Evolutionary conservation across 2,797 vertebrate species (phyloP), one percentile per base, ranked within the genome.

Genomic region (Cossypha polioptera): DNA sequence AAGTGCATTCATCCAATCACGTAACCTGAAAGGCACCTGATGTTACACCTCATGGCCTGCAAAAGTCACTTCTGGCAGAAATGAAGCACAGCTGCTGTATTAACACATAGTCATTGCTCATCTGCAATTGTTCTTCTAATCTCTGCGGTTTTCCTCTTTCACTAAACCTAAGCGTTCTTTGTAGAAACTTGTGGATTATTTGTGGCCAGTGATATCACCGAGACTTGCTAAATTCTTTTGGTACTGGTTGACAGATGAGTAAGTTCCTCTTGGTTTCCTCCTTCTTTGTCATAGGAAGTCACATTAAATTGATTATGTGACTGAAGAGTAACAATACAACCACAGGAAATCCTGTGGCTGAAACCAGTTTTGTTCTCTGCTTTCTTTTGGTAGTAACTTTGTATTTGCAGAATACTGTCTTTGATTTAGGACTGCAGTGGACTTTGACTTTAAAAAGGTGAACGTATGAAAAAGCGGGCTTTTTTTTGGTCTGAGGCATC

Each of bases 261-360:
- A 79, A 94, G 40, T 95, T 96, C 91, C 88, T 94, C 68, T 84
- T 92, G 91, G 85, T 94, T 97, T 97, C 95, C 78, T 86, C 61
- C 26, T 11, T 12, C 28, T 96, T 61, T 96, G 94, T 94, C 89
- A 62, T 88, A 94, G 96, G 95, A 97, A 97, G 89, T 94, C 72
- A 81, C 75, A 66, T 91, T 83, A 92, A 78, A 81, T 50, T 94
- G 93, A 95, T 96, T 90, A 84, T 95, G 88, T 94, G 94, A 59
- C 77, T 96, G 76, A 92, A 80, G 61, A 74, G 93, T 89, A 92
- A 69, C 92, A 68, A 83, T 82, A 91, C 54, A 97, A 96, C 96
- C 96, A 90, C 51, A 96, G 98, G 98, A 98, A 98, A 98, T 98
- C 98, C 97, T 98, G 96, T 95, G 97, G 96, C 89, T 94, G 72